A percentile compares a stretch with the other conserved stretches of the same genome.
Evolutionary conservation across 2,888 invertebrate genomes (phyloP).

Genomic region (Sussaba pulchella): DNA sequence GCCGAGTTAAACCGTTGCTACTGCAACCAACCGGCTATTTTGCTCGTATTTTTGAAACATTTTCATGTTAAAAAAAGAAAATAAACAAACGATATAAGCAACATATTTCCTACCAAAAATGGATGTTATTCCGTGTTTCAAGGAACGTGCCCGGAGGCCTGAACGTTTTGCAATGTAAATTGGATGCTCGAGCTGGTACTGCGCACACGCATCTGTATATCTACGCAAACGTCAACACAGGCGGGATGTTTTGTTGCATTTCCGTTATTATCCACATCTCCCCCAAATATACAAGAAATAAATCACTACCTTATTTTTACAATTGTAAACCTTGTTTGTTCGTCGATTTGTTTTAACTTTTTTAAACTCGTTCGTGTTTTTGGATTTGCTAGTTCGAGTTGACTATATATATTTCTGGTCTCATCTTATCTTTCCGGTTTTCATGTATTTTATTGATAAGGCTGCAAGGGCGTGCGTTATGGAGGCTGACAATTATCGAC

Average conservation of each 20-base stretch:
- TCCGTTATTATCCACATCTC: not conserved
- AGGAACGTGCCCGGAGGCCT: not conserved
- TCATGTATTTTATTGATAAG: too few relatives aligned
- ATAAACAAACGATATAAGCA: too few relatives aligned
- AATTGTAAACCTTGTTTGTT: not conserved
- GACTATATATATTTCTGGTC: too few relatives aligned
- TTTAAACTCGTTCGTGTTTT: not conserved
- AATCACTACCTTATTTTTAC: not conserved
- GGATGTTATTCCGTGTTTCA: not conserved
- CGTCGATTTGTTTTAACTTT: not conserved
- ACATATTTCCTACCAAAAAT: not conserved
- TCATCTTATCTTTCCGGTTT: too few relatives aligned
- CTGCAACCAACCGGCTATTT: too few relatives aligned
- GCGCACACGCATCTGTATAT: not conserved
- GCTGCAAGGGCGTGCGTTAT: not conserved
- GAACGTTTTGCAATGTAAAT: conserved; percentile 5
- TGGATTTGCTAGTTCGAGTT: not conserved
- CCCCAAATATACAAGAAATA: not conserved
- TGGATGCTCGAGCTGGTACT: not conserved
- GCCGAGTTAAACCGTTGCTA: not conserved
- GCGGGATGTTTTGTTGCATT: not conserved
- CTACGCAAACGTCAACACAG: not conserved
- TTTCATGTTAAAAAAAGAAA: too few relatives aligned
- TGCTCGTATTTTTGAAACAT: too few relatives aligned
- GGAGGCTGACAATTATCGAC: not conserved